Percentiles rank a stretch among this genome's conserved stretches.
These are phyloP conservation scores for Sceloporus tristichus DNA, from an alignment of 2,113 vertebrate species.

Conservation along the genomic window DNA sequence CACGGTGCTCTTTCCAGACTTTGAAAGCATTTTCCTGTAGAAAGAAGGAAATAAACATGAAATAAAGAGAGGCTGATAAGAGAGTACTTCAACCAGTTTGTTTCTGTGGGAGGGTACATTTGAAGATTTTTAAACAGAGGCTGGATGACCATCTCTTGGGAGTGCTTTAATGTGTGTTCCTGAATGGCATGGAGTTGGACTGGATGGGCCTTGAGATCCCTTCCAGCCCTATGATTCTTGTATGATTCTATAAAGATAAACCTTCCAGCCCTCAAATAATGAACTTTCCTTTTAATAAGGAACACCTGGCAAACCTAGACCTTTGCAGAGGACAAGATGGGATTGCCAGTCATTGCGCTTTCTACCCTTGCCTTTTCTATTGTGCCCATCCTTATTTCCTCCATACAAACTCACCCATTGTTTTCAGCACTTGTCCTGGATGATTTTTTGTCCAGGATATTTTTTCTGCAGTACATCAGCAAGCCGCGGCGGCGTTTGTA, in stretches of 20 bases:
- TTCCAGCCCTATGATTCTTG: too few species aligned
- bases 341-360: not conserved
- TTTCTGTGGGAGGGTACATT: too few species aligned
- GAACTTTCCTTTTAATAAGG: not conserved
- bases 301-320: not conserved
- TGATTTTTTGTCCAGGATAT: not conserved
- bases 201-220: too few species aligned
- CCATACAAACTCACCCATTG: not conserved
- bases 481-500: conserved; percentile 22
- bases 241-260: too few species aligned
- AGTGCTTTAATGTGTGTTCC: too few species aligned
- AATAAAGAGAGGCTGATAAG: too few species aligned
- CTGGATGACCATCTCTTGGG: too few species aligned
- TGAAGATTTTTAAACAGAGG: not conserved
- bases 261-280: too few species aligned
- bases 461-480: conserved; percentile 20
- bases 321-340: too few species aligned
- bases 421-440: not conserved
- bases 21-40: conserved; percentile 27
- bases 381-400: not conserved
- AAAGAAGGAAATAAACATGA: not conserved
- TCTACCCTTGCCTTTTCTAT: not conserved
- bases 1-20: conserved; percentile 13
- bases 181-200: too few species aligned
- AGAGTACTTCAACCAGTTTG: not conserved